These are phyloP conservation scores for Xestia rhomboidea DNA, from an alignment of 2,888 invertebrate species.

Conservation along the genomic window DNA sequence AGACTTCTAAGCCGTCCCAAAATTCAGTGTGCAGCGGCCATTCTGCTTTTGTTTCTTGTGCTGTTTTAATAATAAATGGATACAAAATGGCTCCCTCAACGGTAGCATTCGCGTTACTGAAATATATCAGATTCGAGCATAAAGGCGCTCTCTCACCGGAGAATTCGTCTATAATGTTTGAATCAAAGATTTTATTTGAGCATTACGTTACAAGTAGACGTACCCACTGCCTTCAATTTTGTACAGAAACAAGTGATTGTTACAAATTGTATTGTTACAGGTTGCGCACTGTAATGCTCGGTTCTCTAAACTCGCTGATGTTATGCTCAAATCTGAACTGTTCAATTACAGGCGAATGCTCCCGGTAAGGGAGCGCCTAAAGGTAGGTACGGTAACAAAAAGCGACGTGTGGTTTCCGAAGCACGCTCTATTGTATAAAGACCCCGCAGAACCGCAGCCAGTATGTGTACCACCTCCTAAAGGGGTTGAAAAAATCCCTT, in stretches of 20 bases:
- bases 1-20: no score
- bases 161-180: no score
- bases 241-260: background rate
- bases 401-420: background rate
- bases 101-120: no score
- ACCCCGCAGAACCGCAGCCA: background rate
- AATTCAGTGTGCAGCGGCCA: background rate
- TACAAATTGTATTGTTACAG: background rate
- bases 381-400: background rate
- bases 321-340: background rate
- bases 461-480: background rate
- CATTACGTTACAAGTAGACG: background rate
- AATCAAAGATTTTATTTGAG: background rate
- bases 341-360: background rate
- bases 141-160: background rate
- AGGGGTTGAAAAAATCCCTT: conserved; percentile 18
- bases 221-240: background rate
- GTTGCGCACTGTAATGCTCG: background rate
- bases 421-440: background rate
- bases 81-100: background rate
- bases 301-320: background rate
- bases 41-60: background rate
- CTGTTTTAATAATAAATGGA: background rate
- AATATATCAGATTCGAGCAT: background rate
- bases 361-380: background rate